Evolutionary conservation across 2,797 vertebrate species (phyloP), one percentile per base, ranked within the genome.

Genomic region (Sus cebifrons): DNA sequence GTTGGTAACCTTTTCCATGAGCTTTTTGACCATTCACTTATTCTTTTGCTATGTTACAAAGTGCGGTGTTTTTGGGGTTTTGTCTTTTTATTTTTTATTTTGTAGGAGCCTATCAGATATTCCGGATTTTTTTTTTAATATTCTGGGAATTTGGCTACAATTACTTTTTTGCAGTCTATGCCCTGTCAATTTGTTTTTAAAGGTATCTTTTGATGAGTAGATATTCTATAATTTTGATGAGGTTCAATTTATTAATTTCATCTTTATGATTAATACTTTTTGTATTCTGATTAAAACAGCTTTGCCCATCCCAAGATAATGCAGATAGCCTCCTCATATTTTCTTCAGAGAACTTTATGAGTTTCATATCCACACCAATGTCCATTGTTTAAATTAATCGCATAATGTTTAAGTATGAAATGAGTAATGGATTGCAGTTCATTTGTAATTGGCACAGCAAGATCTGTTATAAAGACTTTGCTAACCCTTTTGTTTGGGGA

Each of bases 161-260:
- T 84, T 93, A 70, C 6, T 44, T 16, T 81, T 74, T 75, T 1
- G 11, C 36, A 36, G 21, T 79, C 25, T 79, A 14, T 96, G 49
- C 3, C 52, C 75, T 84, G 27, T 3, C 62, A 25, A 32, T 70
- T 89, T 18, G 74, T 44, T 92, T 96, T 86, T 62, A 89, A 86
- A 74, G 40, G 6, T 62, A 12, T 84, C 7, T 94, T 93, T 75
- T 23, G 44, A 82, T 67, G 32, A 74, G 8, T 5, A 65, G 29
- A 29, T 65, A 86, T 54, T 78, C 44, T 73, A 49, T 74, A 68
- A 82, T 89, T 94, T 85, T 78, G 13, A 91, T 54, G 44, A 70
- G 29, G 2, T 65, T 12, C n/a, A 88, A 56, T 86, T 91, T 78
- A 93, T 78, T 44, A 20, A 12, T 89, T 90, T 54, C 56, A 17